A percentile compares a stretch with the other conserved stretches of the same genome.
Conservation (phyloP, 2,888 invertebrate genomes). For the Diadromus collaris region DNA sequence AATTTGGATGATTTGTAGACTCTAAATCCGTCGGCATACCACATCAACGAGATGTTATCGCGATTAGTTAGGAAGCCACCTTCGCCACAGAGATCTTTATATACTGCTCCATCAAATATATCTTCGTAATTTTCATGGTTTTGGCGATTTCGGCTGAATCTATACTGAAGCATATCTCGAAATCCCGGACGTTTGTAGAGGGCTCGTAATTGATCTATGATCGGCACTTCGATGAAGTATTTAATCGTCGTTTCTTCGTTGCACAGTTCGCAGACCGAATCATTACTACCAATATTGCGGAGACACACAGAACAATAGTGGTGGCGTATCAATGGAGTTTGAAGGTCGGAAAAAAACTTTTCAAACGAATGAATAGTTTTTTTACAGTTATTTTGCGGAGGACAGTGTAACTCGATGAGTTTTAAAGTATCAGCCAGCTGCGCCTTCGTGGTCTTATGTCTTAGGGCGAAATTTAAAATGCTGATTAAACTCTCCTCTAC, state of each 20-base stretch:
- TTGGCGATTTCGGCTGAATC: conserved; percentile 7
- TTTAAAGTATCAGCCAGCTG: no score
- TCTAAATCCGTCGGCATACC: not conserved
- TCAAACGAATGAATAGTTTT: conserved; percentile 9
- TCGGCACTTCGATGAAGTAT: conserved; percentile 24
- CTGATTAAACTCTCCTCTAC: no score
- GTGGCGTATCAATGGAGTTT: conserved; percentile 15
- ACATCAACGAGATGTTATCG: not conserved
- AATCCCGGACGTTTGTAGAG: conserved; percentile 42
- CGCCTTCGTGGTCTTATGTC: no score
- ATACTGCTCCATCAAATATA: conserved; percentile 43
- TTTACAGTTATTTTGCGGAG: conserved; percentile 7
- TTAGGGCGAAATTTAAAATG: no score
- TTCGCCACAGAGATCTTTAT: conserved; percentile 13
- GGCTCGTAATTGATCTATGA: conserved; percentile 12
- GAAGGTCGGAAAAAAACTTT: conserved; percentile 1
- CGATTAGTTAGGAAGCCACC: not conserved
- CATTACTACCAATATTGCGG: not conserved
- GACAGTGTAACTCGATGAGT: conserved; percentile 16
- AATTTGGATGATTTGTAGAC: conserved; percentile 13
- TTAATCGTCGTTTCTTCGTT: not conserved
- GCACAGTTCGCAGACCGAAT: not conserved
- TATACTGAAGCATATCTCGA: conserved; percentile 19
- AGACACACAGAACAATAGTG: conserved; percentile 6
- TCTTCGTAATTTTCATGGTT: conserved; percentile 19